Evolutionary conservation across 2,888 invertebrate species (phyloP), one percentile per base, ranked within the genome.

Genomic region (Drosophila conformis): DNA sequence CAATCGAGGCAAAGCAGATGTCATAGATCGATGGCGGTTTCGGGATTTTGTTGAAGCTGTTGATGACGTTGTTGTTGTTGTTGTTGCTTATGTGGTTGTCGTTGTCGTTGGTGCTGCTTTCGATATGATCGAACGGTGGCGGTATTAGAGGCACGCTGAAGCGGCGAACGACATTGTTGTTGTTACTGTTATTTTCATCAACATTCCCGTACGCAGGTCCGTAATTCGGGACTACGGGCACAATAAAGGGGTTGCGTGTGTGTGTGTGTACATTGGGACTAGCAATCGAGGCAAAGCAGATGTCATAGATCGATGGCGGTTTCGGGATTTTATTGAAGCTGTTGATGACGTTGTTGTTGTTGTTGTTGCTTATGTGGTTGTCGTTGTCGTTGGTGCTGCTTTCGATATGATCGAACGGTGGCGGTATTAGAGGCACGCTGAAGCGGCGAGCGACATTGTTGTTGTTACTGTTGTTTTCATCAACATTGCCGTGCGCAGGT

Each of bases 371-470:
- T 13, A 7, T 36, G 21, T 0, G 25, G 15, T n/a, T 29, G 36
- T 48, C 21, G 7, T 52, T 31, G 36, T 46, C 27, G n/a, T 6
- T 13, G 13, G 15, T n/a, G 31, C 6, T 21, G 15, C 27, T 29
- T 15, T 40, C 13, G 4, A 42, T 11, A 29, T 31, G 27, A 15
- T 57, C 29, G 21, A 18, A 25, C 11, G 35, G 3, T 25, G 35
- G 66, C n/a, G 46, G 31, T 21, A 52, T 33, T 11, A 27, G 48
- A 0, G 83, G 87, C 71, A 82, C 71, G 2, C 1, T 40, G 7
- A 27, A 4, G 27, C 25, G 15, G 7, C 4, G 7, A 2, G 2
- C 4, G 8, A 4, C 33, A 21, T 52, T 21, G 11, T 1, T 29
- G 11, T 1, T 29, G 7, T n/a, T 13, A 2, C 11, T n/a, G 11